Base-by-base conservation (phyloP, 2,888 invertebrate genomes). In the Drosophila monieri region DNA sequence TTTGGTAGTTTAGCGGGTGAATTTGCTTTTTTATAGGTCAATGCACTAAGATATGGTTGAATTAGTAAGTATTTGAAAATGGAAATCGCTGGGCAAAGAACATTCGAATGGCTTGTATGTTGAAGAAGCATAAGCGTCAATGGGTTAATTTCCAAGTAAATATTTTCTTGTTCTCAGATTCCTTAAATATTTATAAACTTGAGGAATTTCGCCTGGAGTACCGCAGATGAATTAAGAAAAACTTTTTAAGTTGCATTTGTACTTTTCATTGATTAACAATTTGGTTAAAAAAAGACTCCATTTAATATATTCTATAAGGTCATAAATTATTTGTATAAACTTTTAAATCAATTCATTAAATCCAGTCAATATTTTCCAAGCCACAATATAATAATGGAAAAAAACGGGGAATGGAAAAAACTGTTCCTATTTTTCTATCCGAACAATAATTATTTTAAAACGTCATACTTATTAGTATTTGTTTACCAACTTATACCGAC, bases 1-100 rank as follows among this genome's bases (percentile, higher is more conserved):
- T 6, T 53, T 64, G 46, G 18, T 71, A 30, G 37, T 37, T 39
- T 39, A 30, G 37, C 41, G 14, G 53, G 47, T 39, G 37, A 61
- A 53, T 71, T 61, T 30, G 41, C 23, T 48, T 70, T 71, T 78
- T 80, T 75, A 84, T 80, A 80, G 80, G 80, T 80, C 80, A 85
- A 70, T 66, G 84, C 55, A 83, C 80, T 61, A 23, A 51, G 39
- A n/a, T 30, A 43, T 39, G 35, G 15, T 37, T 30, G 9, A 6
- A 30, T 35, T 46, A 25, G 3, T 15, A 18, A 1, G 15, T 30
- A 30, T 30, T 65, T 65, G 30, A 21, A 23, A 37, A 37, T 64
- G 23, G 21, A 51, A 44, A 52, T 21, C 14, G n/a, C 23, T 8
- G 6, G 39, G 23, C 32, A 35, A 32, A 41, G 23, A 43, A 14